These are phyloP conservation scores for Notoglanidium macrostoma DNA, from an alignment of 2,797 vertebrate genomes.

Conservation along the genomic window DNA sequence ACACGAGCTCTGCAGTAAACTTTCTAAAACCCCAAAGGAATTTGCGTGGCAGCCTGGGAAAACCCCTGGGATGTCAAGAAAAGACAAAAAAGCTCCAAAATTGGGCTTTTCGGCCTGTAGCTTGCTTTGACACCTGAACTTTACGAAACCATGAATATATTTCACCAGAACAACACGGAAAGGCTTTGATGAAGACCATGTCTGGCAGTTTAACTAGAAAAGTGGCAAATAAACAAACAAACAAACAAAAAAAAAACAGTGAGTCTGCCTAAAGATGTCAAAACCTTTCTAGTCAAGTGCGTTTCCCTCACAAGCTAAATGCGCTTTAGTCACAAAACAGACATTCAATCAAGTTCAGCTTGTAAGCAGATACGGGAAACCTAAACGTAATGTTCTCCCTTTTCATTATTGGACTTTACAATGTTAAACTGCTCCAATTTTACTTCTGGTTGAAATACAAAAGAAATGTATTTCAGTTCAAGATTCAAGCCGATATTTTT, in stretches of 20 bases:
- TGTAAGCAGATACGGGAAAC: background rate
- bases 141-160: background rate
- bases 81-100: background rate
- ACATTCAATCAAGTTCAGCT: background rate
- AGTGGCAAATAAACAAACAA: no score
- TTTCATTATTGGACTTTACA: background rate
- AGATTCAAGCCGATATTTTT: background rate
- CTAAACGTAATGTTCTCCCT: background rate
- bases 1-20: background rate
- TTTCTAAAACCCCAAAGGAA: background rate
- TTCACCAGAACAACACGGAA: background rate
- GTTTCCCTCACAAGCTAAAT: background rate
- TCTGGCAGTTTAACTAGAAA: background rate
- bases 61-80: background rate
- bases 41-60: background rate
- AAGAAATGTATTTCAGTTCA: background rate
- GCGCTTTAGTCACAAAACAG: background rate
- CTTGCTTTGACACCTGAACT: background rate
- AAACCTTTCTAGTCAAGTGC: background rate
- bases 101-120: background rate
- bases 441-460: background rate
- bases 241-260: no score
- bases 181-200: background rate
- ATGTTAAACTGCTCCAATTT: background rate
- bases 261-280: no score